Base-by-base conservation (phyloP, 2,888 invertebrate genomes). In the Agriopis marginaria region DNA sequence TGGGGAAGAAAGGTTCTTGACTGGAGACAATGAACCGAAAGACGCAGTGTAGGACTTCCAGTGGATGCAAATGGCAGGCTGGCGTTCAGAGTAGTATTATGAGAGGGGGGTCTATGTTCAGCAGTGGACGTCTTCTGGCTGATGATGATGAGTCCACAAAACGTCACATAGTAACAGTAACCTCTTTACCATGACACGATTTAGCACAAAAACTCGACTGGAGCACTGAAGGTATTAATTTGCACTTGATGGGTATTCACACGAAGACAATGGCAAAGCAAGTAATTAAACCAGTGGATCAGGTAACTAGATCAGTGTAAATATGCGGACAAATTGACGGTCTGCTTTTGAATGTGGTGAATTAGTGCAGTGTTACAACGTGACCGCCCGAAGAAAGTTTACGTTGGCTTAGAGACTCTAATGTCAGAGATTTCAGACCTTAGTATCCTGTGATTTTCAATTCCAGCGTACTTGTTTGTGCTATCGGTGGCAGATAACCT, bases 301-400 rank as follows among this genome's bases (percentile, higher is more conserved):
- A 47, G 62, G 65, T 49, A 17, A 68, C 62, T 70, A 39, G 62
- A 58, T 62, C 70, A 54, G 68, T 72, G 72, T 69, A 72, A 74
- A 75, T 68, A 56, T 12, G 61, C 23, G 10, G 39, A 39, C 54
- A 32, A 66, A 70, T 66, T 65, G 42, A n/a, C 7, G 12, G 60
- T 11, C 9, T 11, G 58, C 40, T 58, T 65, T 39, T 53, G 47
- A 49, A 6, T 9, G 23, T 23, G 49, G 49, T 14, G 3, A 14
- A 49, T 10, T 10, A 45, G 12, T 10, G 3, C 45, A 11, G 45
- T 5, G 9, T 42, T 42, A 42, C 5, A 32, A 5, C 32, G 32
- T 32, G 32, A 32, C 32, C 1, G 32, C 32, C 32, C 32, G 1
- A 32, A 32, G 32, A 32, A 32, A 32, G 32, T 32, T 32, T 3